A percentile compares a stretch with the other conserved stretches of the same genome.
These are phyloP conservation scores for Littorina saxatilis DNA, from an alignment of 1,140 invertebrate species.

Conservation along the genomic window DNA sequence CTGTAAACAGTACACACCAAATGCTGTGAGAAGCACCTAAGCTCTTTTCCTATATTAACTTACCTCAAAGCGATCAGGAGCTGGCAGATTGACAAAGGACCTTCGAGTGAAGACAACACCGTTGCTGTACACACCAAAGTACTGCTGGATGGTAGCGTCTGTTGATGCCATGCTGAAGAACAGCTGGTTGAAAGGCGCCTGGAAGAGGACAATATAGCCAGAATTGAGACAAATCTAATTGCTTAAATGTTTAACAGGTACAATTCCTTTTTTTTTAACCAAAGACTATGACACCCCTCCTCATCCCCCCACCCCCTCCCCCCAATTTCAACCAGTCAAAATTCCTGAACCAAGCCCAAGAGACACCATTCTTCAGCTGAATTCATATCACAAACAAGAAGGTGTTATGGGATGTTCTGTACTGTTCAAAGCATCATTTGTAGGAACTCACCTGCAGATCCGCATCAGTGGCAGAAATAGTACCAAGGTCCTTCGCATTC, in stretches of 20 bases:
- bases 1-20: background rate
- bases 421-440: too few species aligned
- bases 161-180: constrained; percentile 47
- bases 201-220: constrained; percentile 21
- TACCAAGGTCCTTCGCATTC: constrained; percentile 77
- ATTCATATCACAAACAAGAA: too few species aligned
- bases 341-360: background rate
- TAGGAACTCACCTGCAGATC: constrained; percentile 30
- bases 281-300: too few species aligned
- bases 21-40: background rate
- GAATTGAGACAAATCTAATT: background rate
- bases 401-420: too few species aligned
- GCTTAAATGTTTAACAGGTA: too few species aligned
- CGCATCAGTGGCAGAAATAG: constrained; percentile 86
- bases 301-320: too few species aligned
- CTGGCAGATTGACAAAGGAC: background rate
- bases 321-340: background rate
- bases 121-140: constrained; percentile 47
- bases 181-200: constrained; percentile 51
- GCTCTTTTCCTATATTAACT: background rate
- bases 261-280: too few species aligned
- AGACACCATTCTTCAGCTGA: too few species aligned
- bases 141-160: constrained; percentile 41
- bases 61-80: constrained; percentile 10
- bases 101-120: constrained; percentile 31